A percentile compares a stretch with the other conserved stretches of the same genome.
These are phyloP conservation scores for Nephila pilipes DNA, from an alignment of 1,140 invertebrate genomes.

Conservation along the genomic window DNA sequence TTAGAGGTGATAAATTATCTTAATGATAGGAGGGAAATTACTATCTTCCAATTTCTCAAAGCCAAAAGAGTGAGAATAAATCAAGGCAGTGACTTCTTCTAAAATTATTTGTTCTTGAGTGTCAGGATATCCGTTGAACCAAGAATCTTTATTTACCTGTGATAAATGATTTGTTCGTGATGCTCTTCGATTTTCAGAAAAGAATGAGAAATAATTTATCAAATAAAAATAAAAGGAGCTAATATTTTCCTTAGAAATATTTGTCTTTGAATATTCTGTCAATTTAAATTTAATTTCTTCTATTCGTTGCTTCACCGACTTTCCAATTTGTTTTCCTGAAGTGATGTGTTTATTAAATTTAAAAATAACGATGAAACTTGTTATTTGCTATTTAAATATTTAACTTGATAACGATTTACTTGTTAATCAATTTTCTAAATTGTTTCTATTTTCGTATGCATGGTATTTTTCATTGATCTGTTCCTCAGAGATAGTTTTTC, in stretches of 20 bases:
- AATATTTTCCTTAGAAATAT: neutral
- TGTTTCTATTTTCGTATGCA: no score
- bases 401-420: no score
- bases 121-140: neutral
- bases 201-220: neutral
- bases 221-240: neutral
- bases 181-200: neutral
- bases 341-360: neutral
- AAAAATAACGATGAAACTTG: no score
- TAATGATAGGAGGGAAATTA: slow-evolving; percentile 10
- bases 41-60: neutral
- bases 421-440: no score
- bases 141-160: neutral
- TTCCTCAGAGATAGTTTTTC: no score
- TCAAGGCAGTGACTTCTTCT: slow-evolving; percentile 1
- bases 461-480: no score
- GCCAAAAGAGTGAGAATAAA: neutral
- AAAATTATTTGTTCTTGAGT: slow-evolving; percentile 14
- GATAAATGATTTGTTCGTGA: neutral
- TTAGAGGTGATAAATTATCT: neutral
- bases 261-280: neutral
- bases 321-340: neutral
- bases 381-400: no score
- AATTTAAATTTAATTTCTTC: neutral
- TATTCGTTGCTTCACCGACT: neutral